phyloP scores from a whole-genome alignment of 2,888 invertebrate genomes.

The Apeira syringaria region DNA sequence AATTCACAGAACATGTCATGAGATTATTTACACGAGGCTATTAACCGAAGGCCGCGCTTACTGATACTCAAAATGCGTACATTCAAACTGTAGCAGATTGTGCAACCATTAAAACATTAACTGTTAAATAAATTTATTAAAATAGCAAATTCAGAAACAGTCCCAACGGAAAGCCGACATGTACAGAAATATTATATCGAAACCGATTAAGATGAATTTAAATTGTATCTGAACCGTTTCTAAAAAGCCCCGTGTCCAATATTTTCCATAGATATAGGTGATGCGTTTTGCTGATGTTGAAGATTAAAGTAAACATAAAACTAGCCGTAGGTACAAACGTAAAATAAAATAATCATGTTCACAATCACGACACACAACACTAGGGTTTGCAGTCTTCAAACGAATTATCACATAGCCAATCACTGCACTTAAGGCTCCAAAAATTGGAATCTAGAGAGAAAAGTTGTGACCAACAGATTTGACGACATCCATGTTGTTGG shows the following conservation, averaged over 20 bases:
- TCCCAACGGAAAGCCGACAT: too few species aligned
- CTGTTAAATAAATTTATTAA: conserved; percentile 9
- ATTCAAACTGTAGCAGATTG: conserved; percentile 4
- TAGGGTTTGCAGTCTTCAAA: conserved; percentile 72
- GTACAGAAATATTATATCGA: too few species aligned
- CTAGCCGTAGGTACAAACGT: conserved; percentile 63
- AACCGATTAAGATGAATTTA: too few species aligned
- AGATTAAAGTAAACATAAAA: conserved; percentile 41
- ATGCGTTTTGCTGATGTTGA: conserved; percentile 26
- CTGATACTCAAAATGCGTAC: conserved; percentile 2
- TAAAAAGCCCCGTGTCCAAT: too few species aligned
- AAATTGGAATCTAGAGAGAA: conserved; percentile 11
- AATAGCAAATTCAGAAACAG: conserved; percentile 3
- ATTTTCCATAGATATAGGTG: neutral
- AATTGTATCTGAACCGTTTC: too few species aligned
- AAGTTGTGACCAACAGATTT: neutral
- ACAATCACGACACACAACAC: conserved; percentile 73
- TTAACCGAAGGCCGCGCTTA: conserved; percentile 6
- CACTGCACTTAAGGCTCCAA: conserved; percentile 57
- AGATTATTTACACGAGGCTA: conserved; percentile 13
- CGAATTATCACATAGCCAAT: conserved; percentile 73
- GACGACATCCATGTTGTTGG: too few species aligned
- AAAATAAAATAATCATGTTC: conserved; percentile 59
- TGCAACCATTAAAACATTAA: conserved; percentile 1
- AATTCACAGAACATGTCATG: conserved; percentile 14